Evolutionary conservation across 53 echinoderm and acorn worm species (phyloP), one percentile per base, ranked within the genome.

Genomic region (Patiria pectinifera): DNA sequence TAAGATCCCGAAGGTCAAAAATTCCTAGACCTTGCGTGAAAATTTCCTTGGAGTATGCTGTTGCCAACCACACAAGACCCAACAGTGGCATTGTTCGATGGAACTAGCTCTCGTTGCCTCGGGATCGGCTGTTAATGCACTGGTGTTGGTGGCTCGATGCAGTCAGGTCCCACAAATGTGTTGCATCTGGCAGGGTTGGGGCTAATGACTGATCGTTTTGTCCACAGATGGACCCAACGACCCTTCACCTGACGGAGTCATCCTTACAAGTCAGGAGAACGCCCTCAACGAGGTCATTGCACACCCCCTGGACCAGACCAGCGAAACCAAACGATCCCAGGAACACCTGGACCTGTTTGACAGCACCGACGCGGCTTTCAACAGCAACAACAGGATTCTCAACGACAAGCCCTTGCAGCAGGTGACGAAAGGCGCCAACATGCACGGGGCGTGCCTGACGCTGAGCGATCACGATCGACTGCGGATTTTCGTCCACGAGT

Each of bases 401-500:
- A 92, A 62, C 19, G 93, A 91, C 25, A 61, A 75, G 45, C n/a
- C 83, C n/a, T 82, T 83, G 24, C 93, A 87, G 71, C 92, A 71
- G 21, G 62, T 80, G n/a, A 48, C 84, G 53, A 93, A 93, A 48
- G 74, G 85, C 45, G 53, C 77, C 48, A 94, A 47, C 25, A 92
- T 89, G 16, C 99, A 96, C 69, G 97, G 99, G 22, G 92, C 94
- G 8, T 94, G 97, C 84, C 81, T 99, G 80, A 99, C 99, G 45
- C 87, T 96, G 80, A 97, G 95, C 35, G 99, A 99, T 90, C 97
- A 96, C 49, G 99, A 99, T 59, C 81, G 99, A 63, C 78, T 99
- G 82, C 78, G 99, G 69, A 96, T 96, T 59, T 99, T 99, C 85
- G 93, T 99, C 10, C 99, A 99, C 59, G 99, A 99, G 92, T 99